These are phyloP conservation scores for Vanacampus margaritifer DNA, from an alignment of 2,113 vertebrate genomes.

Conservation along the genomic window DNA sequence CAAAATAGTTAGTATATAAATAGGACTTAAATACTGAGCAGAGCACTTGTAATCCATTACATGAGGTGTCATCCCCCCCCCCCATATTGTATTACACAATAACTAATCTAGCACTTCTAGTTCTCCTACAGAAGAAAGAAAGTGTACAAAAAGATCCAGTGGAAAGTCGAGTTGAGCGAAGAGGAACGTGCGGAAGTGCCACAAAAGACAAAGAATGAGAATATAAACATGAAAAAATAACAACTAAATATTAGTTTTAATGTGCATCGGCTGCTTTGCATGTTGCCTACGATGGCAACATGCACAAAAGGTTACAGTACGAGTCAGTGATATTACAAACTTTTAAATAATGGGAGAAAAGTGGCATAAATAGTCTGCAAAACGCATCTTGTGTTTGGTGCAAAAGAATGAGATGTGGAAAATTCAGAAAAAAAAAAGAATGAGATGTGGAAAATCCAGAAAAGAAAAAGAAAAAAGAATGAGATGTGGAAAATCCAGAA, in stretches of 20 bases:
- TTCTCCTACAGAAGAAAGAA: slow-evolving; percentile 23
- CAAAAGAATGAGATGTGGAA: too few species aligned
- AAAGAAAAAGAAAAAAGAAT: too few species aligned
- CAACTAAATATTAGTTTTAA: slow-evolving; percentile 25
- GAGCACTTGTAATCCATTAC: too few species aligned
- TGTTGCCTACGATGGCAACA: slow-evolving; percentile 31
- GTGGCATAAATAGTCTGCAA: slow-evolving; percentile 9
- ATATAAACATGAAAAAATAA: neutral
- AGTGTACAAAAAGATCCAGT: slow-evolving; percentile 24
- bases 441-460: too few species aligned
- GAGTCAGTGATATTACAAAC: neutral
- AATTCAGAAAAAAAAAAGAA: too few species aligned
- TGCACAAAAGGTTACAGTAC: neutral
- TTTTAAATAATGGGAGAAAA: neutral
- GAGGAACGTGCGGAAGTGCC: slow-evolving; percentile 24
- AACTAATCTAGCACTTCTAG: slow-evolving; percentile 34
- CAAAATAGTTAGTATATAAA: slow-evolving; percentile 65
- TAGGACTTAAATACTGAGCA: slow-evolving; percentile 58
- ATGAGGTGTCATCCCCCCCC: slow-evolving; percentile 36
- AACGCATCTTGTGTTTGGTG: neutral
- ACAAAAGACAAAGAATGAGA: slow-evolving; percentile 21
- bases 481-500: too few species aligned
- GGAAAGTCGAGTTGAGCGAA: neutral
- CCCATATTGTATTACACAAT: slow-evolving; percentile 28
- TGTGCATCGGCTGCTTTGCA: slow-evolving; percentile 19